phyloP scores from a whole-genome alignment of 2,888 invertebrate genomes.

The Drosophila mulleri region DNA sequence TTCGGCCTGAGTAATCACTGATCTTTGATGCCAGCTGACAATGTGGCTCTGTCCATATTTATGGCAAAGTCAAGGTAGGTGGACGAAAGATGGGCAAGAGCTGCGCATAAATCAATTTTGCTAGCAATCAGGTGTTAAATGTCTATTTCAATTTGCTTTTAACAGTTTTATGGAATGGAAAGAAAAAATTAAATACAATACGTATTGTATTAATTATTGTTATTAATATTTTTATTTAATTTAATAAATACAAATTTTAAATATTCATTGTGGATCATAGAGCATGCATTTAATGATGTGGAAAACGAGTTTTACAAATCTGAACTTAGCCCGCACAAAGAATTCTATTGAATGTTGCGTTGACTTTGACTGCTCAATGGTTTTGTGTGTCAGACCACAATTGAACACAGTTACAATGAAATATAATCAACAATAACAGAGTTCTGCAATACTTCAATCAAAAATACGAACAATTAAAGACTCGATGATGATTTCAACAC shows the following conservation, averaged over 20 bases:
- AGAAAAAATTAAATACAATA: too few species aligned
- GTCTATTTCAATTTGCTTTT: not conserved
- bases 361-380: conserved; percentile 64
- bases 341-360: conserved; percentile 25
- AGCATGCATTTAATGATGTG: not conserved
- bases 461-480: conserved; percentile 34
- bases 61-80: not conserved
- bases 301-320: not conserved
- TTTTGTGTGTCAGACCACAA: conserved; percentile 67
- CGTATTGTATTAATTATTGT: too few species aligned
- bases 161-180: not conserved
- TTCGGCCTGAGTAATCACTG: conserved; percentile 43
- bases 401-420: conserved; percentile 22
- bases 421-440: conserved; percentile 11
- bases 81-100: not conserved
- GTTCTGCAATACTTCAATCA: conserved; percentile 44
- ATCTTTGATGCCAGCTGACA: conserved; percentile 39
- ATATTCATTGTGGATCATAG: not conserved
- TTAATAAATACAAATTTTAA: not conserved
- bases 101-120: conserved; percentile 27
- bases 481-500: conserved; percentile 18
- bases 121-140: conserved; percentile 49
- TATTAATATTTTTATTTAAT: not conserved
- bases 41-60: not conserved
- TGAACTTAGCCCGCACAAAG: too few species aligned